Evolutionary conservation across 2,113 vertebrate genomes (phyloP), one percentile per base, ranked within the genome.

Genomic region (Zosterops lateralis): DNA sequence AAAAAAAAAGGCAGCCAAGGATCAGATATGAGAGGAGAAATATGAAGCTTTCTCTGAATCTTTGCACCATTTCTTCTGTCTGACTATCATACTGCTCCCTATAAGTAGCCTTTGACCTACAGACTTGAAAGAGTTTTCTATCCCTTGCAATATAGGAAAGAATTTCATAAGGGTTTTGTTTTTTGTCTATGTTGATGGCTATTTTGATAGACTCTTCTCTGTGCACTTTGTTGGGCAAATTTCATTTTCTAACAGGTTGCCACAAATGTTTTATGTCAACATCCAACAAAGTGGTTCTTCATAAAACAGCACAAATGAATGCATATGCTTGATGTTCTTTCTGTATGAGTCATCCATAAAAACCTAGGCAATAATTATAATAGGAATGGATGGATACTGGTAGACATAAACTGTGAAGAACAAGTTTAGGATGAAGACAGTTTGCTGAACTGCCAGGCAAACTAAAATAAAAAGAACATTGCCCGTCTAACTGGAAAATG

Each of bases 181-280:
- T 76, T 71, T 34, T 34, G 24, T 73, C 31, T 12, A 24, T 76
- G 8, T 64, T 79, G 60, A 64, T 81, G 62, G 10, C 20, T 92
- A 40, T 81, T 94, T 85, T 81, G 57, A 89, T 78, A 77, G 47
- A 80, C 26, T 65, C 5, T 75, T 66, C 45, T 57, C 6, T 76
- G 19, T 89, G 60, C 92, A 79, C 26, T 87, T 87, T 60, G 40
- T 62, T 67, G 54, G 58, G 44, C 6, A 82, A 87, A 93, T 90
- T 93, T 93, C 15, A n/a, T 71, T 92, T 92, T 90, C 66, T 58
- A 95, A 72, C 57, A 79, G 12, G 14, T 83, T 87, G 85, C 77
- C 66, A 75, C n/a, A 87, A 68, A 75, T n/a, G 38, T 66, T 93
- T 95, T 89, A 84, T 71, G 29, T 80, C 56, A 85, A 74, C 50